A percentile compares a stretch with the other conserved stretches of the same genome.
Evolutionary conservation across 2,113 vertebrate species (phyloP).

Genomic region (Alectura lathami): DNA sequence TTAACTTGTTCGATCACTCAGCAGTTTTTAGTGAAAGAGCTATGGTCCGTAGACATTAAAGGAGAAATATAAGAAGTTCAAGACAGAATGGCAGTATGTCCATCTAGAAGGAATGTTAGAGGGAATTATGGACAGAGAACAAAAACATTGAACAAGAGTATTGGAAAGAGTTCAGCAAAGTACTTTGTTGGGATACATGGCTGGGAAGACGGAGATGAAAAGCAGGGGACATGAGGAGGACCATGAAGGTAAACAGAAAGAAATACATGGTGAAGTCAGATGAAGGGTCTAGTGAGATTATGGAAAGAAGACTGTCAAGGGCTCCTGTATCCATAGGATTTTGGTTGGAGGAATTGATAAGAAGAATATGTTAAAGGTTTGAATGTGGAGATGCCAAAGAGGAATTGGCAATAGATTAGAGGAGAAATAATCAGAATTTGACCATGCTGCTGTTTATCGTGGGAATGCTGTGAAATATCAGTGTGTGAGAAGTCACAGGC

Average conservation of each 20-base stretch:
- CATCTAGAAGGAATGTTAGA: not conserved
- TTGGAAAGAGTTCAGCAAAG: not conserved
- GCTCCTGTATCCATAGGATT: not conserved
- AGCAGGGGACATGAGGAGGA: not conserved
- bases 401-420: not conserved
- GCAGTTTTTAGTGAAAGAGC: not conserved
- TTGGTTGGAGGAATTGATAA: not conserved
- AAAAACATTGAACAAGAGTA: not conserved
- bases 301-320: not conserved
- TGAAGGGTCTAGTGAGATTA: not conserved
- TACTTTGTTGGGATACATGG: not conserved
- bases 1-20: not conserved
- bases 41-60: not conserved
- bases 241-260: not conserved
- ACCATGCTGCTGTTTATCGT: not conserved
- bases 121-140: not conserved
- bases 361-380: accelerated
- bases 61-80: not conserved
- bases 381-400: not conserved
- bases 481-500: not conserved
- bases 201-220: not conserved
- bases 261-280: not conserved
- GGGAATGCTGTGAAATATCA: not conserved
- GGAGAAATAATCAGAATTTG: not conserved
- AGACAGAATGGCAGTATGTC: not conserved